Base-by-base conservation (phyloP, 2,797 vertebrate genomes). In the Tragopan temminckii region DNA sequence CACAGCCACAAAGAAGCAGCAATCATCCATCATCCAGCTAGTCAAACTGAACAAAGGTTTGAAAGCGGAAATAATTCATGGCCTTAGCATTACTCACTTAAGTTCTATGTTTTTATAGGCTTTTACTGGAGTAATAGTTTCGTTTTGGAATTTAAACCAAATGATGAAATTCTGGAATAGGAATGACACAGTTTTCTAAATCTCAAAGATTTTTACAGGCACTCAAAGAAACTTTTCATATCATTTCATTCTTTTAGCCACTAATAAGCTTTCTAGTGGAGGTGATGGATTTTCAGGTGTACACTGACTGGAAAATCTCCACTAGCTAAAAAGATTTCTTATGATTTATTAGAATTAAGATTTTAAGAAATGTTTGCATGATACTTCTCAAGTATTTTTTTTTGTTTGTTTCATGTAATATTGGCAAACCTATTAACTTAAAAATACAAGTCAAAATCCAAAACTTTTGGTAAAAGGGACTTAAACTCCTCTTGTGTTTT, bases 1-100 rank as follows among this genome's bases (percentile, higher is more conserved):
- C 64, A 89, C 63, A 88, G 82, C 58, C 89, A 94, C 94, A 94
- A 89, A 52, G 59, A 93, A 95, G 93, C 88, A 71, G 88, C 64
- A 95, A 94, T 91, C 95, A 95, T 82, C 52, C 61, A 91, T 88
- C 93, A 93, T 85, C 67, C 68, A 82, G 83, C 80, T 85, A 80
- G 70, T 90, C 75, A 91, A 91, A 96, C 6, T 68, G 80, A 91
- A 94, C 57, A 77, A 90, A 85, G 83, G 89, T 74, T 48, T 86
- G 40, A 38, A 90, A 91, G 50, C 55, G 45, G 75, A 95, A 93
- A 95, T 91, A 93, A 92, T 90, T 88, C 35, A 40, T 59, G 71
- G 42, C 15, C 9, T 68, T 92, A 77, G 74, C 78, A 78, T 85
- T 85, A 79, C 45, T 87, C 71, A 53, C 74, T 79, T 66, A 82